phyloP scores from a whole-genome alignment of 1,140 invertebrate species.

The Uloborus diversus region DNA sequence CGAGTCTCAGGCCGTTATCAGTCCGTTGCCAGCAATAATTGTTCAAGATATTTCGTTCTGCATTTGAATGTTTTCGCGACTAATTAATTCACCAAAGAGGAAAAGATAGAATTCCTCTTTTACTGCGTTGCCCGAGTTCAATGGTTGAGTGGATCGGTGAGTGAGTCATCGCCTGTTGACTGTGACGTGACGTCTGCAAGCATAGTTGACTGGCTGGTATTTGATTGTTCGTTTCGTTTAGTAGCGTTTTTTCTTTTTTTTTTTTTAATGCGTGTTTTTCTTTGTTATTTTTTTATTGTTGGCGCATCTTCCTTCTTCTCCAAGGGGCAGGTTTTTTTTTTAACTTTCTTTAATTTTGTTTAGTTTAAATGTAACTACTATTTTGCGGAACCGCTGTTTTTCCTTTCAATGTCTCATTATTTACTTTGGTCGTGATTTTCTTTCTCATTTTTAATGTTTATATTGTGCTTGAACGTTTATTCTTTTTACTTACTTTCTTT shows the following conservation, averaged over 20 bases:
- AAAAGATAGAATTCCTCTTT: no score
- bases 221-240: neutral
- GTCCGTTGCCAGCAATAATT: no score
- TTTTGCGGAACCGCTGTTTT: neutral
- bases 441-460: no score
- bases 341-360: neutral
- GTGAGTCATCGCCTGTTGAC: neutral
- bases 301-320: neutral
- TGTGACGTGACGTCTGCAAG: conserved; percentile 21
- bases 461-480: no score
- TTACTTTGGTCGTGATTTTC: no score
- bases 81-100: no score
- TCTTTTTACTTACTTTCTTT: no score
- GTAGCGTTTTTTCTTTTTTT: neutral
- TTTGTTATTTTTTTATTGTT: neutral
- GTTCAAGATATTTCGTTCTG: no score
- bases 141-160: neutral
- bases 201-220: conserved; percentile 14
- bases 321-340: neutral
- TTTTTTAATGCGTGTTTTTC: neutral
- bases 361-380: neutral
- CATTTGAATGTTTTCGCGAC: no score
- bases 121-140: conserved; percentile 1
- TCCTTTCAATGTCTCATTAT: no score
- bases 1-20: no score